Conservation (phyloP, 1,140 invertebrate genomes). For the Micrasema minimum region DNA sequence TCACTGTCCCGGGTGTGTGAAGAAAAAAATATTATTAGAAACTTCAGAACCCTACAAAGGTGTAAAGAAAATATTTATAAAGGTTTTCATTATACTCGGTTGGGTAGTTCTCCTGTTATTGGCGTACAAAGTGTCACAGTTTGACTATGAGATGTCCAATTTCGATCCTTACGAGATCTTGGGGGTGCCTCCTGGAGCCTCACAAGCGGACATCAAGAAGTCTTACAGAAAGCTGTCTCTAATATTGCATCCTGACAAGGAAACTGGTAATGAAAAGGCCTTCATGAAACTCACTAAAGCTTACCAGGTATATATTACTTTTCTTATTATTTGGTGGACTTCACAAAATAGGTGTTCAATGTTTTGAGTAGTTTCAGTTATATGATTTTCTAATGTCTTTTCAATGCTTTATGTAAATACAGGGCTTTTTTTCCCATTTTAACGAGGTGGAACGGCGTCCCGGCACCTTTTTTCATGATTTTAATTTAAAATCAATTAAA, state of each 20-base stretch:
- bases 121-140: slow-evolving; percentile 96
- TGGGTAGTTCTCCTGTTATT: slow-evolving; percentile 90
- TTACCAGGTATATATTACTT: slow-evolving; percentile 71
- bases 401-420: too few species aligned
- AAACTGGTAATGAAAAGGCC: slow-evolving; percentile 95
- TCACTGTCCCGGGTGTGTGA: slow-evolving; percentile 87
- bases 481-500: too few species aligned
- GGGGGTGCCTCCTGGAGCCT: slow-evolving; percentile 84
- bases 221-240: slow-evolving; percentile 94
- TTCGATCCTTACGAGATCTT: slow-evolving; percentile 99
- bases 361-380: slow-evolving; percentile 35
- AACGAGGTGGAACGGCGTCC: too few species aligned
- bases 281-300: slow-evolving; percentile 99
- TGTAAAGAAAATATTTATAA: slow-evolving; percentile 76
- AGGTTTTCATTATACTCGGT: slow-evolving; percentile 79
- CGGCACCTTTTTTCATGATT: too few species aligned
- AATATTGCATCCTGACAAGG: slow-evolving; percentile 97
- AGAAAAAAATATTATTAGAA: slow-evolving; percentile 85
- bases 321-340: too few species aligned
- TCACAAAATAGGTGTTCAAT: slow-evolving; percentile 4
- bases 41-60: slow-evolving; percentile 88
- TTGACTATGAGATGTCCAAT: slow-evolving; percentile 97
- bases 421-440: slow-evolving; percentile 23
- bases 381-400: slow-evolving; percentile 21
- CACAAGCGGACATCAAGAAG: slow-evolving; percentile 91